Percentiles rank a stretch among this genome's conserved stretches.
phyloP scores from a whole-genome alignment of 2,113 vertebrate genomes.

The Phrynosoma blainvillii region DNA sequence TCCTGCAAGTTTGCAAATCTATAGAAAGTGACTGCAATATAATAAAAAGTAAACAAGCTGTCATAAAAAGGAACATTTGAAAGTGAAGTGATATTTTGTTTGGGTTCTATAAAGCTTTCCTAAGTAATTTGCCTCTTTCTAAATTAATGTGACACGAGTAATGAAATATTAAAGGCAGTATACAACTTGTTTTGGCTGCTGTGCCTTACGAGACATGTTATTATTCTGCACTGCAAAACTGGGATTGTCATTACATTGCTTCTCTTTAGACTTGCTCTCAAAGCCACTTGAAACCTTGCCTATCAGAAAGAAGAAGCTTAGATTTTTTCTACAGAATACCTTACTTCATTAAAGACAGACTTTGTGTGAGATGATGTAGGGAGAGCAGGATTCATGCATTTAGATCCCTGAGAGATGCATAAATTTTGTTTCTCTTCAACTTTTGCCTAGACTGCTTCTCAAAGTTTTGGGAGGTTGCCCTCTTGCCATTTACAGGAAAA shows the following conservation, averaged over 20 bases:
- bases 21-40: constrained; percentile 18
- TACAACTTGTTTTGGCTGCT: constrained; percentile 12
- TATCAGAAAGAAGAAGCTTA: background rate
- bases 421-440: background rate
- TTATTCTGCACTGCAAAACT: background rate
- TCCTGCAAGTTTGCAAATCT: constrained; percentile 29
- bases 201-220: background rate
- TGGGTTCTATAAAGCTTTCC: constrained; percentile 15
- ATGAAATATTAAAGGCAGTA: constrained; percentile 24
- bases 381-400: background rate
- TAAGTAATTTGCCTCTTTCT: background rate
- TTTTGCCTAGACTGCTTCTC: background rate
- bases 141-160: constrained; percentile 35
- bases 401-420: background rate
- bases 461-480: background rate
- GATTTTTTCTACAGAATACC: background rate
- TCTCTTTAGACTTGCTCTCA: background rate
- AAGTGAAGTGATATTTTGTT: background rate
- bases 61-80: constrained; percentile 40
- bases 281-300: background rate
- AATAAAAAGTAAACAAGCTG: constrained; percentile 45
- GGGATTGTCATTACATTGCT: background rate
- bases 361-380: background rate
- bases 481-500: background rate
- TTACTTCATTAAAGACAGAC: background rate